phyloP scores from a whole-genome alignment of 2,797 vertebrate species.

The Phoebastria nigripes region DNA sequence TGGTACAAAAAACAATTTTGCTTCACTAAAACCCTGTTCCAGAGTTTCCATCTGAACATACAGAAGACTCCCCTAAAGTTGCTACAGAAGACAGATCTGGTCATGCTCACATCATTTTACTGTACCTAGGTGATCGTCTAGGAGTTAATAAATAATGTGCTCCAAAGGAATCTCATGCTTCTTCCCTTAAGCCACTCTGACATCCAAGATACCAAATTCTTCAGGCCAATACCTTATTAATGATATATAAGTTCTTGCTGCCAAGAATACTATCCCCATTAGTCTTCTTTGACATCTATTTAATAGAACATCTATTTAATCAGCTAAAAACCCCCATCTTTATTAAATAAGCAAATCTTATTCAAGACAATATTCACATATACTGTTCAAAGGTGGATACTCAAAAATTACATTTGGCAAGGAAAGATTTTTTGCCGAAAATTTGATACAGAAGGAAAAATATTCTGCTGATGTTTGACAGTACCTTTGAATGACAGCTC shows the following conservation, averaged over 20 bases:
- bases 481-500: not conserved
- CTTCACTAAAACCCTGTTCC: not conserved
- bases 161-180: not conserved
- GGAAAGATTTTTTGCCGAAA: not conserved
- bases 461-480: not conserved
- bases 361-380: not conserved
- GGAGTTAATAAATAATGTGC: not conserved
- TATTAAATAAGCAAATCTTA: not conserved
- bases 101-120: not conserved
- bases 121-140: not conserved
- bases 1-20: not conserved
- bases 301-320: not conserved
- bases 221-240: not conserved
- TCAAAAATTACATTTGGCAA: not conserved
- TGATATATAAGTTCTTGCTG: not conserved
- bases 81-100: not conserved
- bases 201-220: not conserved
- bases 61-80: not conserved
- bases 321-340: accelerated
- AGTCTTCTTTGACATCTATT: not conserved
- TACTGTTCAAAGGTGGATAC: not conserved
- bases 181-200: not conserved
- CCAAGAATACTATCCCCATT: not conserved
- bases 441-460: not conserved
- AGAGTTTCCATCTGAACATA: not conserved